Base-by-base conservation (phyloP, 2,888 invertebrate genomes). In the Drosophila koepferae region DNA sequence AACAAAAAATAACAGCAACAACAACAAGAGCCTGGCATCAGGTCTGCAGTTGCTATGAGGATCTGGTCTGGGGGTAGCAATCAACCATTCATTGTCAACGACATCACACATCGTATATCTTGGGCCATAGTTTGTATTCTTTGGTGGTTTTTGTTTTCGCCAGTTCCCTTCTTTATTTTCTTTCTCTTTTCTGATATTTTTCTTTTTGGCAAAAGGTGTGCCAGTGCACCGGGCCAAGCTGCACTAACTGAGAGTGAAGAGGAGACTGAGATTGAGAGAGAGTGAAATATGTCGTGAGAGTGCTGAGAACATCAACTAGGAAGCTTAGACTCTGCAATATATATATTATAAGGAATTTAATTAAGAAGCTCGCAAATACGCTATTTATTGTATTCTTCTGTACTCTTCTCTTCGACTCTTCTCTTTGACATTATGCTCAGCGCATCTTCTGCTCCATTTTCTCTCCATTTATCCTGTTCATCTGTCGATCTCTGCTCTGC, bases 21-120 rank as follows among this genome's bases (percentile, higher is more conserved):
- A 61, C 60, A 79, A 69, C 48, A 68, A 78, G 28, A 28, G 28
- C 28, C 38, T 63, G 74, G 60, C 66, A 63, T 48, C 48, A 53
- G 79, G 67, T 79, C 73, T 63, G 72, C 76, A 75, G 64, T 80
- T 77, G 60, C 67, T 66, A 56, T 16, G 58, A 53, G 66, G 60
- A 34, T 80, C 78, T 72, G 49, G 55, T 56, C 77, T 68, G 70
- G 64, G 80, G 76, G 77, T 73, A 76, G 78, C 69, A 84, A 87
- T 90, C 87, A 89, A 81, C 78, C 74, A 81, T 80, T 86, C 89
- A 91, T 90, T 90, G 90, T 91, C 90, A 91, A 89, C 90, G 87
- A 87, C 82, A 91, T 91, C 91, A 92, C 91, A 92, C 91, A 91
- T 92, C 90, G 82, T 89, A 90, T 87, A 90, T 88, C 82, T 81